Evolutionary conservation across 2,113 vertebrate genomes (phyloP), one percentile per base, ranked within the genome.

Genomic region (Aepyceros melampus): DNA sequence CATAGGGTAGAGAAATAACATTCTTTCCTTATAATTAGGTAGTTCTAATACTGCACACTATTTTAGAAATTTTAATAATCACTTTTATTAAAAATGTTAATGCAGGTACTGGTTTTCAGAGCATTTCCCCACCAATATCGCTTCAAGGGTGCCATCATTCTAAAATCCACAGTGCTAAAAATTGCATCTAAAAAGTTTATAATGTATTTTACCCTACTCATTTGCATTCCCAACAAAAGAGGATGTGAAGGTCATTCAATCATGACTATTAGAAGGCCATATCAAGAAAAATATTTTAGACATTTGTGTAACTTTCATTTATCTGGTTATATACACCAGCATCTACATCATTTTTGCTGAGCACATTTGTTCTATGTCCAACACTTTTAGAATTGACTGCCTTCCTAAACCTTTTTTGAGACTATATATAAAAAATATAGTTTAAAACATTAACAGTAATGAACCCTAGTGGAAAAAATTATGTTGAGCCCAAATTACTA

Each of bases 21-120:
- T 47, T 74, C 45, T 78, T 92, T 79, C 79, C 40, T 92, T 97
- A 92, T 87, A 95, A 58, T 58, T 97, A 55, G 27, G 21, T 78
- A 21, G 19, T 91, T 97, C 21, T 86, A 93, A 62, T 84, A 91
- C 43, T 90, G 36, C 2, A 67, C 5, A 23, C 2, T 96, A 49
- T 55, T 93, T 97, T 43, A 53, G 19, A 27, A 93, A 97, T 78
- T 3, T 29, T 15, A 82, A 47, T 78, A 71, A 85, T 95, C 90
- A 91, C 93, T 96, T 97, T 79, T 89, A 89, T 88, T 96, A 89
- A 87, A 89, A 90, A 55, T 92, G 15, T 87, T 93, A 88, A 91
- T 78, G 7, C 4, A 94, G 19, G 14, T 64, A 3, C n/a, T 97
- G 40, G 5, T 93, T 97, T 96, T 56, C 53, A 91, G 55, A 78